Conservation (phyloP, 2,113 vertebrate species). For the Loxodonta africana region DNA sequence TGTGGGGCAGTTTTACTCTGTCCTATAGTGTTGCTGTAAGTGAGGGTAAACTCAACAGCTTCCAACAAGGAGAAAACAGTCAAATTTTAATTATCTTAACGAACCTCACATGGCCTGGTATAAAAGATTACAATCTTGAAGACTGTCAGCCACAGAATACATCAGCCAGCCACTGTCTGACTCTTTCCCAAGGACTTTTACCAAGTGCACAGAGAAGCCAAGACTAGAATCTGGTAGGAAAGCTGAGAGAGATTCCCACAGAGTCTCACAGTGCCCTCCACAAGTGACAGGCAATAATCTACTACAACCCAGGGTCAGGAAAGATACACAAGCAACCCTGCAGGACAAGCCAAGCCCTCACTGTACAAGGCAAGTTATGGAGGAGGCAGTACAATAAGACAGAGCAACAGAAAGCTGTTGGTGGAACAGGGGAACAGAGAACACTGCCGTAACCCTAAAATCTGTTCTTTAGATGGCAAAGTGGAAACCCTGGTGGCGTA, state of each 20-base stretch:
- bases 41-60: background rate
- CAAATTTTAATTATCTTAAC: background rate
- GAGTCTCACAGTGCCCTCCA: background rate
- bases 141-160: background rate
- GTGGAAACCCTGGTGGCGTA: no score
- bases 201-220: background rate
- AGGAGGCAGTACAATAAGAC: accelerated
- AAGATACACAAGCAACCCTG: background rate
- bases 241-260: background rate
- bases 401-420: background rate
- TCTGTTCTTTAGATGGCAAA: background rate
- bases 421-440: background rate
- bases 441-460: background rate
- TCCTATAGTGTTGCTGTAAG: background rate
- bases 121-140: background rate
- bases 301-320: background rate
- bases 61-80: background rate
- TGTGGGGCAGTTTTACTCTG: no score
- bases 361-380: background rate
- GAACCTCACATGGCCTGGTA: no score
- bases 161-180: background rate
- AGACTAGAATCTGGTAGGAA: background rate
- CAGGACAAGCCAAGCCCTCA: background rate
- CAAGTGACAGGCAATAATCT: background rate
- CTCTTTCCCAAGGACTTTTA: background rate